phyloP scores from a whole-genome alignment of 2,888 invertebrate species.

The Hyposoter dolosus region DNA sequence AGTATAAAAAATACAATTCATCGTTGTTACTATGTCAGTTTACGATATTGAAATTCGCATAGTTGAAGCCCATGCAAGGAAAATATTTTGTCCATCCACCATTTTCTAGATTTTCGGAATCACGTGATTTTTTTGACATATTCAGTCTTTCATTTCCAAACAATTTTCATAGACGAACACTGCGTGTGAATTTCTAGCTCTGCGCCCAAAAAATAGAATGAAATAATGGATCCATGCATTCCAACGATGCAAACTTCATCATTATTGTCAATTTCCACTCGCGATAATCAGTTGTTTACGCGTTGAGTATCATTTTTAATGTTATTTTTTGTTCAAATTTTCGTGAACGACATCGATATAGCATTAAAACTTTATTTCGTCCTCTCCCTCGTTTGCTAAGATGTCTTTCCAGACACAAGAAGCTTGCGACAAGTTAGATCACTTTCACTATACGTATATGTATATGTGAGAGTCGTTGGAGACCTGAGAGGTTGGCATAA shows the following conservation, averaged over 20 bases:
- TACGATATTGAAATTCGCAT: no score
- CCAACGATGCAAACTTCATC: no score
- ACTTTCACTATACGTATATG: conserved; percentile 4
- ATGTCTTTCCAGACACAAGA: neutral
- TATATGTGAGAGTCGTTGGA: neutral
- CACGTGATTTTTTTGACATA: no score
- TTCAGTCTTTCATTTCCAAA: no score
- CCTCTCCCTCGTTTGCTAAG: neutral
- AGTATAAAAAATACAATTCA: neutral
- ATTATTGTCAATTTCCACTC: neutral
- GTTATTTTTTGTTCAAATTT: neutral
- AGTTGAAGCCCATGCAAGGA: no score
- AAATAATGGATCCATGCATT: no score
- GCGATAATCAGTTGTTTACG: neutral
- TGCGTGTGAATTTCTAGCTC: no score
- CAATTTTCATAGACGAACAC: no score
- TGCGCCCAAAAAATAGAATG: no score
- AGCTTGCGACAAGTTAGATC: conserved; percentile 4
- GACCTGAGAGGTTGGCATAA: conserved; percentile 27
- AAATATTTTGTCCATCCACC: no score
- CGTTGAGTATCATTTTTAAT: neutral
- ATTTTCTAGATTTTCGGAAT: no score
- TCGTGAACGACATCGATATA: conserved; percentile 2
- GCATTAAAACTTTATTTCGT: neutral
- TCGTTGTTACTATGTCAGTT: neutral